phyloP scores from a whole-genome alignment of 2,113 vertebrate genomes.

The Thomomys bottae region DNA sequence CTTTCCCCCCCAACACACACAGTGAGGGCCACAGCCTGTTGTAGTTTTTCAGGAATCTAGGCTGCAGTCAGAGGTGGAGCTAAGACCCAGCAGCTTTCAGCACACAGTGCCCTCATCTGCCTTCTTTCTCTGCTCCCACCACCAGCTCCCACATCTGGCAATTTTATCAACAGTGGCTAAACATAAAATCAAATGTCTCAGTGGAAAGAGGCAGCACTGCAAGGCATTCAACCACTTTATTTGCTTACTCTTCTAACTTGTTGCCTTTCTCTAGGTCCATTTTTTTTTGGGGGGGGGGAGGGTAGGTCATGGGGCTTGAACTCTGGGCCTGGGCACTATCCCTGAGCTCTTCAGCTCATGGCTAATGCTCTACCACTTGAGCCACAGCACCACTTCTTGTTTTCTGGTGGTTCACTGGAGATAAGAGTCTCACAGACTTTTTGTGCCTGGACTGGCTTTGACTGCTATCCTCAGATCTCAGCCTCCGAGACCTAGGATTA shows the following conservation, averaged over 20 bases:
- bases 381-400: too few species aligned
- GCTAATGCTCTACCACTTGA: too few species aligned
- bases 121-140: background rate
- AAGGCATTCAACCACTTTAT: background rate
- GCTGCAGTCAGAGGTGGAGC: background rate
- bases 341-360: too few species aligned
- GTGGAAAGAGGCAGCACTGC: background rate
- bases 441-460: too few species aligned
- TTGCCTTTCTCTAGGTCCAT: background rate
- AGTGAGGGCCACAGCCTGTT: background rate
- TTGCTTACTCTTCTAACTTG: background rate
- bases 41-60: background rate
- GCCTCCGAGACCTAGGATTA: too few species aligned
- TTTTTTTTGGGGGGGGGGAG: too few species aligned
- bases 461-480: too few species aligned
- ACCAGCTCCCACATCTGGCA: background rate
- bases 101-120: rapidly evolving
- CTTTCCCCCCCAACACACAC: too few species aligned
- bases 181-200: background rate
- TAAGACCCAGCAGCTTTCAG: background rate
- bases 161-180: background rate
- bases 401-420: too few species aligned
- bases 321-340: too few species aligned
- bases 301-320: too few species aligned
- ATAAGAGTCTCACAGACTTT: too few species aligned